Conservation (phyloP, 2,888 invertebrate genomes). For the Lasius platythorax region DNA sequence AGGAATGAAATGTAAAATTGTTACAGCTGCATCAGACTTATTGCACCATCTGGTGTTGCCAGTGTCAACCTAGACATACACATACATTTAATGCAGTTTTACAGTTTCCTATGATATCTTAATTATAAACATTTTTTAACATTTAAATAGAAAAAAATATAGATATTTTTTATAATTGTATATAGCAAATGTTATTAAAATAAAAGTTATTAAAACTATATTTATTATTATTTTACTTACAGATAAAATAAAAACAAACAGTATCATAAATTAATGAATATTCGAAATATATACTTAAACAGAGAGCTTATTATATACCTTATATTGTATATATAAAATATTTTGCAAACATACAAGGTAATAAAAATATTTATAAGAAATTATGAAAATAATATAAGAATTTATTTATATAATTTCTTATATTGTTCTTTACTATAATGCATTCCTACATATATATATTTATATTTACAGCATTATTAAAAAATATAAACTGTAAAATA, state of each 20-base stretch:
- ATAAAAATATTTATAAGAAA: not conserved
- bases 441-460: too few relatives aligned
- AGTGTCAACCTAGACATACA: not conserved
- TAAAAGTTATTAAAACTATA: not conserved
- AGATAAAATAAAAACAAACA: not conserved
- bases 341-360: not conserved
- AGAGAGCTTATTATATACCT: not conserved
- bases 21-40: not conserved
- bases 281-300: not conserved
- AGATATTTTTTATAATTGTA: not conserved
- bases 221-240: not conserved
- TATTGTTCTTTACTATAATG: not conserved
- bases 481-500: too few relatives aligned
- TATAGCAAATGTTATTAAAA: not conserved
- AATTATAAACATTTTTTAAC: not conserved
- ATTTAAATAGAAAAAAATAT: not conserved
- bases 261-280: not conserved
- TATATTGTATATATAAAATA: not conserved
- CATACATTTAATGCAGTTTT: not conserved
- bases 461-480: too few relatives aligned
- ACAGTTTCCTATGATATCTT: constrained; percentile 30
- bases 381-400: not conserved
- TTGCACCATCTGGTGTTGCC: constrained; percentile 37
- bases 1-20: not conserved
- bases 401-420: not conserved